phyloP scores from a whole-genome alignment of 2,113 vertebrate species.

The Gnathonemus echidnorhynchus region DNA sequence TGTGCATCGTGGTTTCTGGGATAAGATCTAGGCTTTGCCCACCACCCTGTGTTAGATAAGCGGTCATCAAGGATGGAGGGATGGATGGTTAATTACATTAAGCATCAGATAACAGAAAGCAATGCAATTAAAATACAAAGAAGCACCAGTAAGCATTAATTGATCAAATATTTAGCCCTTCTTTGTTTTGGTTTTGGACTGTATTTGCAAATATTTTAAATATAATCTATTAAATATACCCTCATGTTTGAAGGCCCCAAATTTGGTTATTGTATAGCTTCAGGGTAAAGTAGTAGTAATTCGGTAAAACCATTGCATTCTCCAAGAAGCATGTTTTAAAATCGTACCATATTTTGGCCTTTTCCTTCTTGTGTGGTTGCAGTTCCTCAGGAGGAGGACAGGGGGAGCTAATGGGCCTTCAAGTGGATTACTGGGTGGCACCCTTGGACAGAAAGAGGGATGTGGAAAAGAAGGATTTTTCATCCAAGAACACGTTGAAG shows the following conservation, averaged over 20 bases:
- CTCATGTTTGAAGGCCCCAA: background rate
- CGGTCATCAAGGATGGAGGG: background rate
- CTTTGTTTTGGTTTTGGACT: background rate
- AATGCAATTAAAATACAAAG: background rate
- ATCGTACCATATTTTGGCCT: background rate
- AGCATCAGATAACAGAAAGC: background rate
- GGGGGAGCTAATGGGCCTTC: slow-evolving; percentile 88
- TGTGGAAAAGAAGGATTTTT: slow-evolving; percentile 78
- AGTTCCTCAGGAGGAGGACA: slow-evolving; percentile 50
- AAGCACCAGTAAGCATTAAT: background rate
- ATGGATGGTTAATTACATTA: background rate
- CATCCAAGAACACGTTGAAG: slow-evolving; percentile 91
- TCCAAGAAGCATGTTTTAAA: background rate
- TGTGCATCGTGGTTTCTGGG: background rate
- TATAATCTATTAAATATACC: background rate
- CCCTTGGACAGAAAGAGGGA: slow-evolving; percentile 82
- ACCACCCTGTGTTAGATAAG: background rate
- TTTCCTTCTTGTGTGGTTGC: slow-evolving; percentile 11
- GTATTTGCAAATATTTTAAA: background rate
- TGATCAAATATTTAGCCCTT: background rate
- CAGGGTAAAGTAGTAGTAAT: background rate
- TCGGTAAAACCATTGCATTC: background rate
- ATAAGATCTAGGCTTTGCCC: background rate
- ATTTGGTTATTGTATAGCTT: background rate
- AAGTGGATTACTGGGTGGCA: slow-evolving; percentile 96